Evolutionary conservation across 2,888 invertebrate species (phyloP).

Genomic region (Pachliopta kotzebuea): DNA sequence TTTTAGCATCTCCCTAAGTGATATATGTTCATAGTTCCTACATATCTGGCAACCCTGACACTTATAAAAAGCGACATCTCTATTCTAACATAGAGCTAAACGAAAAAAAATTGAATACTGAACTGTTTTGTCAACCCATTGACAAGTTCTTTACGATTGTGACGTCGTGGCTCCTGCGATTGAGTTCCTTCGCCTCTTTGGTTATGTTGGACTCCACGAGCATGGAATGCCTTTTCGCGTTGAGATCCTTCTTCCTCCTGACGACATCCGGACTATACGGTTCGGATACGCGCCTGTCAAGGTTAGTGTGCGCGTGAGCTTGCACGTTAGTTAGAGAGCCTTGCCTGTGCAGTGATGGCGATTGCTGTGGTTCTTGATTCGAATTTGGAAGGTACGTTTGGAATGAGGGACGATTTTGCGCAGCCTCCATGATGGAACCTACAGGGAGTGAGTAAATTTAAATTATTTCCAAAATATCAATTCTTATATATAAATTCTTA

Average conservation of each 20-base stretch:
- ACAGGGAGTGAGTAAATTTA: neutral
- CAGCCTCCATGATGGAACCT: slow-evolving; percentile 86
- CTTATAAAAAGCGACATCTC: slow-evolving; percentile 13
- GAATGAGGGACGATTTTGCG: slow-evolving; percentile 82
- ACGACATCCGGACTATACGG: slow-evolving; percentile 67
- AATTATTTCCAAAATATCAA: too few species aligned
- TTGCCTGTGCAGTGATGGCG: slow-evolving; percentile 53
- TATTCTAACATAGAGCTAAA: slow-evolving; percentile 30
- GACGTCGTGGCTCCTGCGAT: slow-evolving; percentile 66
- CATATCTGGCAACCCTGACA: slow-evolving; percentile 22
- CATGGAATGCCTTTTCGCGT: slow-evolving; percentile 68
- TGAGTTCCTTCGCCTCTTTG: slow-evolving; percentile 63
- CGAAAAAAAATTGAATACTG: slow-evolving; percentile 34
- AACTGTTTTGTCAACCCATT: slow-evolving; percentile 63
- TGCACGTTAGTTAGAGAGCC: slow-evolving; percentile 53
- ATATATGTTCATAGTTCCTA: slow-evolving; percentile 10
- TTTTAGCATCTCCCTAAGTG: neutral
- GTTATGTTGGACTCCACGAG: slow-evolving; percentile 64
- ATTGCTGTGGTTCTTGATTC: slow-evolving; percentile 49
- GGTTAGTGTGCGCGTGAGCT: slow-evolving; percentile 40
- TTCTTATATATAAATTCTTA: neutral
- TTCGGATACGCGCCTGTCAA: slow-evolving; percentile 66
- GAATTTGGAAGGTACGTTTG: slow-evolving; percentile 71
- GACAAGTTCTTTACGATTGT: slow-evolving; percentile 67
- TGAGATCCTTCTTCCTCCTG: slow-evolving; percentile 65